Evolutionary conservation across 2,888 invertebrate species (phyloP).

Genomic region (Polydrusus cervinus): DNA sequence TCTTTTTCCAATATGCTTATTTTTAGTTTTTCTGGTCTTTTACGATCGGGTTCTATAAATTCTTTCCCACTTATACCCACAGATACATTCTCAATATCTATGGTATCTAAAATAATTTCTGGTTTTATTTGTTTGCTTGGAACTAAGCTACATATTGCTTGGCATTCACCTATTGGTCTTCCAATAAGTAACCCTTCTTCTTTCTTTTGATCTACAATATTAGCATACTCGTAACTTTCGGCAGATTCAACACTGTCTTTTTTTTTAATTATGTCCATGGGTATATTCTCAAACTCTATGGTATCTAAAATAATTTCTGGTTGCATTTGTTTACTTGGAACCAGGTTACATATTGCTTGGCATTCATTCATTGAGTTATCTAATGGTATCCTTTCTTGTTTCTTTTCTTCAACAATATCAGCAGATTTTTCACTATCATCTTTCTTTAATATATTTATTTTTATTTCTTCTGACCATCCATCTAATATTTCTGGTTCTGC

Average conservation of each 20-base stretch:
- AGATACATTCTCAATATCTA: background rate
- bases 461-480: background rate
- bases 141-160: slow-evolving; percentile 4
- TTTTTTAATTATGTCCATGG: background rate
- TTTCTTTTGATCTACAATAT: background rate
- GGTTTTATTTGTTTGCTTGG: background rate
- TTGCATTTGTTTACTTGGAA: background rate
- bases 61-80: background rate
- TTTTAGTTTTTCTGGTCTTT: no score
- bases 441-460: background rate
- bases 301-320: background rate
- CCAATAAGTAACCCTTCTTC: background rate
- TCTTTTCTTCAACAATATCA: no score
- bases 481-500: background rate
- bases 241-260: background rate
- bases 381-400: no score
- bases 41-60: no score
- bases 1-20: no score
- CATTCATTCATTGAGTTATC: background rate
- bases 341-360: background rate
- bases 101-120: background rate
- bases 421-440: background rate
- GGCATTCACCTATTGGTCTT: background rate
- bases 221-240: no score
- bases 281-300: background rate